Base-by-base conservation (phyloP, 1,140 invertebrate genomes). In the Drepana arcuata region DNA sequence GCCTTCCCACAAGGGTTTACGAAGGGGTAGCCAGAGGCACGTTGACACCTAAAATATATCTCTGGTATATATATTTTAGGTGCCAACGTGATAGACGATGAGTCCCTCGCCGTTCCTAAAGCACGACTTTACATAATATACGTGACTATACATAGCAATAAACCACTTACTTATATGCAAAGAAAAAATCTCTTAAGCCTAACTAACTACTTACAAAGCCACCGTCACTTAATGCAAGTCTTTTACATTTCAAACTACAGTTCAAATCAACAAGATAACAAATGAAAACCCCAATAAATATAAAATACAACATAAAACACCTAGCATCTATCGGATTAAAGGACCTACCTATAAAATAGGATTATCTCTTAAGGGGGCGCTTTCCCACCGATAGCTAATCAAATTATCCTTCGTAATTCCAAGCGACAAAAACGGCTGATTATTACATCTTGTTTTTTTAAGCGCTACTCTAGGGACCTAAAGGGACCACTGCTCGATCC, bases 341-440 rank as follows among this genome's bases (percentile, higher is more conserved):
- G 54, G 48, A 47, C 57, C 48, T 50, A 56, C 49, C 52, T 61
- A 70, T 63, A 66, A 67, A 72, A 72, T 48, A 61, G 58, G 63
- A 70, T 70, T 68, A 67, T 54, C 61, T 60, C 55, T 63, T 63
- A 65, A 65, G 61, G 56, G 63, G 40, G 48, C 63, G 56, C 58
- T 64, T 49, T 57, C 53, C 57, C 61, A 70, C 66, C 58, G 48
- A 67, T 70, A 59, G 53, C 60, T 75, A 68, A 75, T 75, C 66
- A 70, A 74, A 72, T 75, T 75, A 75, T 65, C 57, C 53, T 36
- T 43, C 49, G 57, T 70, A 70, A 68, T 72, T 56, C 63, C 41
- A 41, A 54, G 55, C 60, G 64, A 68, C 64, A 70, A 75, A 74
- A 75, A 72, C 51, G 61, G 49, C 56, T 70, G 64, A 72, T 71